A percentile compares a stretch with the other conserved stretches of the same genome.
Conservation (phyloP, 1,140 invertebrate species). For the Rhizoglyphus robini region DNA sequence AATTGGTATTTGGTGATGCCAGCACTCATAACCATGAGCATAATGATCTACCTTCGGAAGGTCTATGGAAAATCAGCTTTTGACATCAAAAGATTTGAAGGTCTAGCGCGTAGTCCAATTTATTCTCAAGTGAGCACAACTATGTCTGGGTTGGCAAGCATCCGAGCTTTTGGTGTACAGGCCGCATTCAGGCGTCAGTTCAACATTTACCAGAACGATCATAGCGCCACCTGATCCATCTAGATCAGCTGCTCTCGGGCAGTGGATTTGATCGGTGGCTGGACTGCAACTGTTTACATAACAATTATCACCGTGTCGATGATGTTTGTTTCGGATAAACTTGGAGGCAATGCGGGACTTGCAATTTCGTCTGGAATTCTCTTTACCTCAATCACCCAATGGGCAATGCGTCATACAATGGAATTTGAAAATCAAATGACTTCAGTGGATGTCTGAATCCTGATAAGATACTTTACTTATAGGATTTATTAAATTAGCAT, state of each 20-base stretch:
- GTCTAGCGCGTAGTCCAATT: too few species aligned
- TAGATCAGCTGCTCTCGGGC: conserved; percentile 55
- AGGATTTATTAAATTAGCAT: too few species aligned
- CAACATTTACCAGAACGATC: too few species aligned
- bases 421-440: conserved; percentile 65
- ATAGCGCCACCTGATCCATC: conserved; percentile 43
- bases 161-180: conserved; percentile 62
- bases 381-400: conserved; percentile 62
- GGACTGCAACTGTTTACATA: conserved; percentile 55
- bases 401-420: conserved; percentile 62
- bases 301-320: conserved; percentile 31
- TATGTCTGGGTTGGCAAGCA: conserved; percentile 31
- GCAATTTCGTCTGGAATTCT: conserved; percentile 47
- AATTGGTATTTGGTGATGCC: conserved; percentile 32
- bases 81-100: too few species aligned
- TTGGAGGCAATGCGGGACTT: not conserved
- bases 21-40: conserved; percentile 47
- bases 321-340: conserved; percentile 6
- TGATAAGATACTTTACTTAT: too few species aligned
- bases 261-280: conserved; percentile 67
- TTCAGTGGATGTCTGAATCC: too few species aligned
- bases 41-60: conserved; percentile 56
- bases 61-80: conserved; percentile 58
- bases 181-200: conserved; percentile 12
- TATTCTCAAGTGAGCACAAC: conserved; percentile 71